Conservation (phyloP, 2,888 invertebrate genomes). For the Xiphydria camelus region DNA sequence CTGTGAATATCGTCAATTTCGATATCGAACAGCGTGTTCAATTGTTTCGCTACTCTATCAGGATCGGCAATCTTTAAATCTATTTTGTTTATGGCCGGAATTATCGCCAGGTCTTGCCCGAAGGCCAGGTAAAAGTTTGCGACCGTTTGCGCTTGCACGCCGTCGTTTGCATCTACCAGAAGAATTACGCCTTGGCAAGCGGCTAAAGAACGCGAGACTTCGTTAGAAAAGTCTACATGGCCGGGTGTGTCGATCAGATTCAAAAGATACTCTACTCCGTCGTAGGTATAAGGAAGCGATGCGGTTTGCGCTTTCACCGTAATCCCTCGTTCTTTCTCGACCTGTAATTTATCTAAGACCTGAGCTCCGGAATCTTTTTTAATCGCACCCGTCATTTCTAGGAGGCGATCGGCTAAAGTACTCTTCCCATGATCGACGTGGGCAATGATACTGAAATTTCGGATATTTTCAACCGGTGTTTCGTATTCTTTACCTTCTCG, state of each 20-base stretch:
- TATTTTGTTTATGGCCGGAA: conserved; percentile 96
- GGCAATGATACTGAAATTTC: conserved; percentile 98
- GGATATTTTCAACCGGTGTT: conserved; percentile 64
- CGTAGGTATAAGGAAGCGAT: conserved; percentile 76
- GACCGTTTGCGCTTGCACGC: conserved; percentile 96
- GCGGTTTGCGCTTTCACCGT: conserved; percentile 98
- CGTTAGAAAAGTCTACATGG: conserved; percentile 96
- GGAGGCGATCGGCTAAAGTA: conserved; percentile 91
- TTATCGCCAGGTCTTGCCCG: conserved; percentile 76
- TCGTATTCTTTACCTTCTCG: conserved; percentile 36
- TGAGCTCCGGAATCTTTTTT: conserved; percentile 70
- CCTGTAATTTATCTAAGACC: conserved; percentile 78
- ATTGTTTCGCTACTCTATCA: conserved; percentile 76
- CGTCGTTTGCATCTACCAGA: conserved; percentile 94
- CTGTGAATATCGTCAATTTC: conserved; percentile 72
- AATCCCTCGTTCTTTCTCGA: conserved; percentile 95
- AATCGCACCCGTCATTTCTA: conserved; percentile 88
- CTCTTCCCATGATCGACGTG: conserved; percentile 99
- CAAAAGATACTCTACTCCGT: conserved; percentile 74
- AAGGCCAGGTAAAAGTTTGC: conserved; percentile 94
- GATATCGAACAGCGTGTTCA: conserved; percentile 82
- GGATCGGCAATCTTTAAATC: conserved; percentile 91
- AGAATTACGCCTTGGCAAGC: conserved; percentile 95
- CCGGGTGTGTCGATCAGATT: conserved; percentile 98
- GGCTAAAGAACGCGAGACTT: conserved; percentile 87